Conservation (phyloP, 2,113 vertebrate genomes). For the Coracopsis vasa region DNA sequence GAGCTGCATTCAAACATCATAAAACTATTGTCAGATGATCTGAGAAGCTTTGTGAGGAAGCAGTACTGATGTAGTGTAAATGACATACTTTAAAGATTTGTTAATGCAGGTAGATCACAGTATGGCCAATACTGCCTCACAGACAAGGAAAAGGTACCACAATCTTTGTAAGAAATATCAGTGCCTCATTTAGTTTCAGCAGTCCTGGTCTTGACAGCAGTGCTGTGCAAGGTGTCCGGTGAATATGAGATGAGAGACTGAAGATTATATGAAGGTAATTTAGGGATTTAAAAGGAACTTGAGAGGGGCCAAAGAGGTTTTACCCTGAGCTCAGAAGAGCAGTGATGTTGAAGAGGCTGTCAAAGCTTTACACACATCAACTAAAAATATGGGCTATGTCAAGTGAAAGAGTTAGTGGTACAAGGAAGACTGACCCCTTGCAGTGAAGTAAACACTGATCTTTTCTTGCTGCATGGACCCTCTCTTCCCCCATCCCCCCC, state of each 20-base stretch:
- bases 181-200: not conserved
- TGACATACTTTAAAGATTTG: not conserved
- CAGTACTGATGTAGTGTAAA: not conserved
- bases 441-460: not conserved
- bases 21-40: not conserved
- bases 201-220: not conserved
- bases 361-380: conserved; percentile 21
- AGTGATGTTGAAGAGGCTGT: conserved; percentile 36
- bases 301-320: conserved; percentile 42
- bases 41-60: not conserved
- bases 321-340: conserved; percentile 8
- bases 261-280: conserved; percentile 43
- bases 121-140: not conserved
- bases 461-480: not conserved
- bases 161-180: not conserved
- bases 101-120: not conserved
- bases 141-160: not conserved
- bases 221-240: not conserved
- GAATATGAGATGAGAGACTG: conserved; percentile 3
- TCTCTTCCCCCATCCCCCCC: no score
- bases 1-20: not conserved
- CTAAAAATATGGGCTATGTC: not conserved
- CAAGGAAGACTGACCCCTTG: not conserved
- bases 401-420: not conserved
- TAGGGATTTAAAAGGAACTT: conserved; percentile 50